These are phyloP conservation scores for Brachymystax lenok DNA, from an alignment of 2,797 vertebrate species.

Conservation along the genomic window DNA sequence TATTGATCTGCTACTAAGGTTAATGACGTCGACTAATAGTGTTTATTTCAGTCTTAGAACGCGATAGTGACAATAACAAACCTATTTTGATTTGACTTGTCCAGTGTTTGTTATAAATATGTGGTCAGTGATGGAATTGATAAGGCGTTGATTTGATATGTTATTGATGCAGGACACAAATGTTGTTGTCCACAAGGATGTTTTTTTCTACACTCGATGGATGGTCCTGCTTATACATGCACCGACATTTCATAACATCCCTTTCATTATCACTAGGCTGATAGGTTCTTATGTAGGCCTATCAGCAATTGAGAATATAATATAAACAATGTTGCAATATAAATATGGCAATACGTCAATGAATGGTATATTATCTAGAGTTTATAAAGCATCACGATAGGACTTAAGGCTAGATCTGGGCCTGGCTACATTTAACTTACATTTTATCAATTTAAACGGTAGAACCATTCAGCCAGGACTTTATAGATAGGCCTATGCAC, in stretches of 20 bases:
- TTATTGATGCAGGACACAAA: slow-evolving; percentile 20
- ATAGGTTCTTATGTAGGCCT: too few relatives aligned
- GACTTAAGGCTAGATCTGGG: not conserved
- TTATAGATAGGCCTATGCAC: slow-evolving; percentile 4
- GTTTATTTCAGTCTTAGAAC: slow-evolving; percentile 36
- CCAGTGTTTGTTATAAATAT: slow-evolving; percentile 1
- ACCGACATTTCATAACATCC: too few relatives aligned
- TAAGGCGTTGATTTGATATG: slow-evolving; percentile 13
- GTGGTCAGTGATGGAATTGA: not conserved
- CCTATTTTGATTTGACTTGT: slow-evolving; percentile 32
- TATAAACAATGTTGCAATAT: too few relatives aligned
- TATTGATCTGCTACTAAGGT: slow-evolving; percentile 77
- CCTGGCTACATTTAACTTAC: not conserved
- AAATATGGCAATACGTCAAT: not conserved
- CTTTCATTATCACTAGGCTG: too few relatives aligned
- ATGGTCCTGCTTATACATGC: too few relatives aligned
- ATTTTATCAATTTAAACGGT: not conserved
- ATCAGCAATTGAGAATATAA: too few relatives aligned
- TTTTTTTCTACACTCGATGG: too few relatives aligned
- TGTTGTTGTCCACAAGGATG: slow-evolving; percentile 11
- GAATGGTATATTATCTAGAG: not conserved
- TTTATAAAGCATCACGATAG: not conserved
- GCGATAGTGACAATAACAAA: slow-evolving; percentile 34
- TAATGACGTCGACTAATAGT: slow-evolving; percentile 40
- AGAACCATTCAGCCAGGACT: not conserved